phyloP scores from a whole-genome alignment of 2,113 vertebrate genomes.

The Crotalus tigris region DNA sequence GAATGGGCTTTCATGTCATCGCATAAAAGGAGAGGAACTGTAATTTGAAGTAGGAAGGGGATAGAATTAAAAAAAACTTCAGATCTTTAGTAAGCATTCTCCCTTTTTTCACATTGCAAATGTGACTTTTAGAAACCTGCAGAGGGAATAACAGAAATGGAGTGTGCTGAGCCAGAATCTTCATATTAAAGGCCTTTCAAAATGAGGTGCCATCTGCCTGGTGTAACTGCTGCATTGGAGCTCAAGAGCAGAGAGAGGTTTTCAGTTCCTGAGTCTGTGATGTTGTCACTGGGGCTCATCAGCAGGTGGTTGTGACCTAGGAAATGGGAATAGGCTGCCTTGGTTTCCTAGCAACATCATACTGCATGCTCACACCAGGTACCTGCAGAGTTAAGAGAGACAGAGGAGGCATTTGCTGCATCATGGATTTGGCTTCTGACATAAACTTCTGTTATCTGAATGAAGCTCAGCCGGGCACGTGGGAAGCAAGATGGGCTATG shows the following conservation, averaged over 20 bases:
- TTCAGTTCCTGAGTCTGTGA: neutral
- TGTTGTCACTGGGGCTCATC: neutral
- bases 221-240: neutral
- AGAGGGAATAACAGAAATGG: neutral
- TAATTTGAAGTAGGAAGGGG: neutral
- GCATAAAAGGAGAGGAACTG: neutral
- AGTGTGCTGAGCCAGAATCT: neutral
- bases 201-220: neutral
- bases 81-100: neutral
- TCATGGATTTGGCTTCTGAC: neutral
- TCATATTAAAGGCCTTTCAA: neutral
- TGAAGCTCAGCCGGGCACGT: neutral
- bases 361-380: neutral
- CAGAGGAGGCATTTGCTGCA: neutral
- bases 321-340: neutral
- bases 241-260: neutral
- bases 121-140: neutral
- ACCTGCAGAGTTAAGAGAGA: neutral
- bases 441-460: neutral
- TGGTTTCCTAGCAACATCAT: conserved; percentile 16
- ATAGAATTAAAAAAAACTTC: neutral
- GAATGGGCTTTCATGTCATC: neutral
- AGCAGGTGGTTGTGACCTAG: neutral
- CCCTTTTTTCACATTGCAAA: neutral
- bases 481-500: neutral